Evolutionary conservation across 2,113 vertebrate genomes (phyloP).

Genomic region (Centropus bengalensis): DNA sequence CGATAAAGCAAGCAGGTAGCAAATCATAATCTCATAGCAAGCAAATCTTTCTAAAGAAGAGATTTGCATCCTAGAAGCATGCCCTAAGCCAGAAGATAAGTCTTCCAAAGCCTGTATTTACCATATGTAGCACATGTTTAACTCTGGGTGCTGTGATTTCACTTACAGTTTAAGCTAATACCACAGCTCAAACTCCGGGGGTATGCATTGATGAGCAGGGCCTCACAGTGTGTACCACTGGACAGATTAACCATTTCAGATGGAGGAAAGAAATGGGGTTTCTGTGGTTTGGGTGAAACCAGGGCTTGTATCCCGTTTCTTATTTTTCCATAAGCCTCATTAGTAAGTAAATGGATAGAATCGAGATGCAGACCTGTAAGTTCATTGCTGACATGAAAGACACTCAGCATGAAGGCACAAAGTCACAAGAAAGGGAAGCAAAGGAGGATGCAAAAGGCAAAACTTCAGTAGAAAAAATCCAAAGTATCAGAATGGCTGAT

Average conservation of each 20-base stretch:
- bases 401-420: slow-evolving; percentile 56
- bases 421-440: slow-evolving; percentile 52
- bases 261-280: slow-evolving; percentile 37
- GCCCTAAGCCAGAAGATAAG: slow-evolving; percentile 39
- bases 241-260: slow-evolving; percentile 22
- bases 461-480: slow-evolving; percentile 70
- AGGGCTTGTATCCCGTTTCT: slow-evolving; percentile 28
- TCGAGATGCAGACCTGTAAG: slow-evolving; percentile 44
- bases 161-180: slow-evolving; percentile 13
- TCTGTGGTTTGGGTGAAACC: background rate
- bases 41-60: slow-evolving; percentile 35
- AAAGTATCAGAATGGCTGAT: slow-evolving; percentile 37
- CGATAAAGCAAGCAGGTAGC: background rate
- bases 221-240: slow-evolving; percentile 18
- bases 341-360: slow-evolving; percentile 46
- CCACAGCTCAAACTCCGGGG: slow-evolving; percentile 2
- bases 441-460: slow-evolving; percentile 56
- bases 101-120: slow-evolving; percentile 60
- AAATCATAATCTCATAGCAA: slow-evolving; percentile 2
- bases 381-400: slow-evolving; percentile 67
- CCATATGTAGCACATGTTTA: slow-evolving; percentile 6
- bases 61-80: slow-evolving; percentile 18
- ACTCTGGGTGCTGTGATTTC: slow-evolving; percentile 36
- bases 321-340: slow-evolving; percentile 69
- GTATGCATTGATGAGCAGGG: background rate